phyloP scores from a whole-genome alignment of 2,888 invertebrate genomes.

The Tachina fera region DNA sequence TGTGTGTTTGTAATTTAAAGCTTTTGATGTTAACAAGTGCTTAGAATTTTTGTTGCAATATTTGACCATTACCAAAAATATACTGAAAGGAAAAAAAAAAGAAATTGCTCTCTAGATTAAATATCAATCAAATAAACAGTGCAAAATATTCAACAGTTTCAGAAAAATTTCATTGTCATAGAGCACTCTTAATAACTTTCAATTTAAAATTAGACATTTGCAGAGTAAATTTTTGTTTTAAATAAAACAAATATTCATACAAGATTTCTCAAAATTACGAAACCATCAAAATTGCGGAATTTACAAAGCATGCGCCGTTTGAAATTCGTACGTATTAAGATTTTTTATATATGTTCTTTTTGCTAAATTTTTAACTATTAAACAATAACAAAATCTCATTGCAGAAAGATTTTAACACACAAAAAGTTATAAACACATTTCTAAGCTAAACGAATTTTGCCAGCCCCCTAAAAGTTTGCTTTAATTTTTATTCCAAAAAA shows the following conservation, averaged over 20 bases:
- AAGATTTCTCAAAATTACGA: constrained; percentile 68
- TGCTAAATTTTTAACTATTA: constrained; percentile 8
- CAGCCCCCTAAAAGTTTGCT: neutral
- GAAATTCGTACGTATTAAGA: constrained; percentile 67
- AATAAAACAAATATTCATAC: constrained; percentile 35
- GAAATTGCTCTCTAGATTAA: neutral
- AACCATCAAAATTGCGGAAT: constrained; percentile 71
- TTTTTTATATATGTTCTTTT: constrained; percentile 10
- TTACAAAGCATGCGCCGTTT: constrained; percentile 71
- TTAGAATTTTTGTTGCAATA: constrained; percentile 65
- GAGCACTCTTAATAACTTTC: too few species aligned
- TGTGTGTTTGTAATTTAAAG: constrained; percentile 16
- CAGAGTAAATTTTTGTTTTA: neutral
- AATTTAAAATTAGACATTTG: neutral
- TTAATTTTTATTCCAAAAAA: neutral
- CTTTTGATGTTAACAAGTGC: constrained; percentile 67
- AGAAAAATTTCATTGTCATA: neutral
- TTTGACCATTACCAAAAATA: constrained; percentile 43
- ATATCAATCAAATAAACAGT: too few species aligned
- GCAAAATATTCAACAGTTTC: neutral
- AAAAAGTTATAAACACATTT: neutral
- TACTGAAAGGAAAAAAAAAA: neutral
- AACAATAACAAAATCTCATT: neutral
- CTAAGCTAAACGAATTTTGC: neutral
- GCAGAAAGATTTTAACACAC: neutral